Evolutionary conservation across 2,888 invertebrate genomes (phyloP).

Genomic region (Hirtodrosophila trivittata): DNA sequence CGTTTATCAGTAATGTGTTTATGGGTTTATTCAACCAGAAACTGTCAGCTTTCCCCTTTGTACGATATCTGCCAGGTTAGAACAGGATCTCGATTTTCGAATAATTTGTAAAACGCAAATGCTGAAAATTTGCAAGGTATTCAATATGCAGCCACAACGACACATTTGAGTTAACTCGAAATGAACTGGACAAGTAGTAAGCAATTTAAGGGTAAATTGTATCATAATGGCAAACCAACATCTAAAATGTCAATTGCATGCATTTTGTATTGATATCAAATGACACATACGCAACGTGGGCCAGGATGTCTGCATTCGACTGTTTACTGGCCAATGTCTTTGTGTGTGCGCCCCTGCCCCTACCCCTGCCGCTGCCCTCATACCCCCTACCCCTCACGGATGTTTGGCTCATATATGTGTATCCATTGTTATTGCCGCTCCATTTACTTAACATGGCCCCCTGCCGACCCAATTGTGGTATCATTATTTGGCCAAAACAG

Average conservation of each 20-base stretch:
- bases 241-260: slow-evolving; percentile 39
- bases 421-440: slow-evolving; percentile 43
- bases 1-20: too few species aligned
- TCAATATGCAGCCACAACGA: too few species aligned
- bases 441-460: slow-evolving; percentile 30
- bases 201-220: slow-evolving; percentile 2
- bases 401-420: slow-evolving; percentile 9
- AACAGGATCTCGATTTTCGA: too few species aligned
- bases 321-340: slow-evolving; percentile 15
- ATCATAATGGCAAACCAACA: slow-evolving; percentile 21
- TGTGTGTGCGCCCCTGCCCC: not conserved
- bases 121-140: too few species aligned
- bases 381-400: not conserved
- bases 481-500: slow-evolving; percentile 57
- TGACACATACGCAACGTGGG: slow-evolving; percentile 54
- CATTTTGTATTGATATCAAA: slow-evolving; percentile 46
- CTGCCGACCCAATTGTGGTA: slow-evolving; percentile 42
- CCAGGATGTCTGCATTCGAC: slow-evolving; percentile 29
- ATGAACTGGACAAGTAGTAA: not conserved
- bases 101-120: too few species aligned
- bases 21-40: too few species aligned
- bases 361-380: not conserved
- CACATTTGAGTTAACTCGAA: too few species aligned
- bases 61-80: too few species aligned
- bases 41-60: too few species aligned